Evolutionary conservation across 2,113 vertebrate species (phyloP).

Genomic region (Tetrax tetrax): DNA sequence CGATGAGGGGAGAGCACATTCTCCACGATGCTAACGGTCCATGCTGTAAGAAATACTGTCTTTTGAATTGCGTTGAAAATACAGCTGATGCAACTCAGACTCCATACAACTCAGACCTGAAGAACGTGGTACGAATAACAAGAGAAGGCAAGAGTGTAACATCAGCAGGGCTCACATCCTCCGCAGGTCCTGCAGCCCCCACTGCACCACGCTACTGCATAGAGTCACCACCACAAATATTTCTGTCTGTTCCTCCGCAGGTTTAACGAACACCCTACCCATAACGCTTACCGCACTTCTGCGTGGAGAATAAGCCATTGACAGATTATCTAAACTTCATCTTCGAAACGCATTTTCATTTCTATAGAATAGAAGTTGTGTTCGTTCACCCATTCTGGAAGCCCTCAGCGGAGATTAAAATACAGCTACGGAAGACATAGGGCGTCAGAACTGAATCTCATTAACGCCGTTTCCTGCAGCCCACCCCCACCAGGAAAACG

Average conservation of each 20-base stretch:
- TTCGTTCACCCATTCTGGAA: not conserved
- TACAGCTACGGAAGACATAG: not conserved
- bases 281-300: not conserved
- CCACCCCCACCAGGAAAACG: rapidly evolving
- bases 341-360: not conserved
- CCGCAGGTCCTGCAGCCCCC: not conserved
- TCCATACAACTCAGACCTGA: not conserved
- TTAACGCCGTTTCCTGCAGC: not conserved
- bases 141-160: not conserved
- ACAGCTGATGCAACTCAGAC: not conserved
- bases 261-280: not conserved
- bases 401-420: not conserved
- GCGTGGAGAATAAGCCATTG: not conserved
- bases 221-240: not conserved
- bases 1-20: not conserved
- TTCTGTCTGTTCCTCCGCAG: not conserved
- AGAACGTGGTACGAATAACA: rapidly evolving
- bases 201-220: not conserved
- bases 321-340: not conserved
- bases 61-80: not conserved
- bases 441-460: not conserved
- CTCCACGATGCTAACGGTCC: rapidly evolving
- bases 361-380: not conserved
- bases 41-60: not conserved
- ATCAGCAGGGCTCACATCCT: not conserved